Evolutionary conservation across 53 echinoderm and acorn worm species (phyloP).

Genomic region (Echinometra lucunter): DNA sequence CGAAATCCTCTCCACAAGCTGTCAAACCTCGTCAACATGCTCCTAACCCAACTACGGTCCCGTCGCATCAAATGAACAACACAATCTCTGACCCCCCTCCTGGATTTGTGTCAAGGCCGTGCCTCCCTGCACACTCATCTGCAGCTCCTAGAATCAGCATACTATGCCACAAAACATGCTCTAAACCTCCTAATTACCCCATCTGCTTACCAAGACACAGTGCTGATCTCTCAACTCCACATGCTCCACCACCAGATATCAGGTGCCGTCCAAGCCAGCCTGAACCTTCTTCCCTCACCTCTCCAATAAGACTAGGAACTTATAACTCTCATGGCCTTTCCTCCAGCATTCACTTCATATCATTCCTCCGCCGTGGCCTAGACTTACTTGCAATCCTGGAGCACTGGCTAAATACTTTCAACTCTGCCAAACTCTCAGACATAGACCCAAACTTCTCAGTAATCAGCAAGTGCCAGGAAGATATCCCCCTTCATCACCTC

Average conservation of each 20-base stretch:
- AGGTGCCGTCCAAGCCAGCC: not conserved
- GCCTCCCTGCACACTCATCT: not conserved
- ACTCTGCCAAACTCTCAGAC: not conserved
- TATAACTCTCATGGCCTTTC: not conserved
- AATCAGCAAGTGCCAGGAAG: conserved; percentile 1
- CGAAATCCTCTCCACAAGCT: too few relatives aligned
- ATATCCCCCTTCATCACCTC: not conserved
- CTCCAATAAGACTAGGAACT: not conserved
- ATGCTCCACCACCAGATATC: not conserved
- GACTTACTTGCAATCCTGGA: not conserved
- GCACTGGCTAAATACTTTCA: not conserved
- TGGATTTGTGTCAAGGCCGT: not conserved
- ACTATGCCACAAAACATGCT: not conserved
- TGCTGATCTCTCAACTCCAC: not conserved
- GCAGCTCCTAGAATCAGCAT: not conserved
- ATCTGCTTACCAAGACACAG: not conserved
- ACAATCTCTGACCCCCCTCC: too few relatives aligned
- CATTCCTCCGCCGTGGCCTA: not conserved
- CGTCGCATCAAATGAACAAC: too few relatives aligned
- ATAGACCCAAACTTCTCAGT: not conserved
- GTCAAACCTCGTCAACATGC: too few relatives aligned
- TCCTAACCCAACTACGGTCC: too few relatives aligned
- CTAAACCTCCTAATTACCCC: not conserved
- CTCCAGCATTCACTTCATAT: not conserved
- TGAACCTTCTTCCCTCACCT: not conserved